phyloP scores from a whole-genome alignment of 2,797 vertebrate genomes.

The Basileuterus tristriatus region DNA sequence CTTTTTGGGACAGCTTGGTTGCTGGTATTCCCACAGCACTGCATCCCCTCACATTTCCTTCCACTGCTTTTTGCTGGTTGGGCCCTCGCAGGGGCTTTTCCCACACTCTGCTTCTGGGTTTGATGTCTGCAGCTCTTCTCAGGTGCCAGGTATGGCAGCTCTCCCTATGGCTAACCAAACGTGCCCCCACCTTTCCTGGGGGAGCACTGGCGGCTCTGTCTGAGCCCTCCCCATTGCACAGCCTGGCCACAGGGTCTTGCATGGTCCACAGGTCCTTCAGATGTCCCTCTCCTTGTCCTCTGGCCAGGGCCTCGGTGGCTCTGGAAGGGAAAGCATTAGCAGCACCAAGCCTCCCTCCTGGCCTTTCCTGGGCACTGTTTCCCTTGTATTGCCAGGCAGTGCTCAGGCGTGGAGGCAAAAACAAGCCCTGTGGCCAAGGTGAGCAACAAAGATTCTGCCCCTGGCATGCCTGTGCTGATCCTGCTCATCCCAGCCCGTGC shows the following conservation, averaged over 20 bases:
- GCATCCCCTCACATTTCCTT: neutral
- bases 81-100: neutral
- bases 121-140: neutral
- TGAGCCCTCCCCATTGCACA: neutral
- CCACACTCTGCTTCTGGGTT: neutral
- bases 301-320: rapidly evolving
- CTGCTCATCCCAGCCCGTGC: too few species aligned
- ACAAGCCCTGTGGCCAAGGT: neutral
- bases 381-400: neutral
- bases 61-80: neutral
- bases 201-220: neutral
- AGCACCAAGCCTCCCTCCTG: neutral
- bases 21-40: neutral
- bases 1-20: neutral
- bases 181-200: rapidly evolving
- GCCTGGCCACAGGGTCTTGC: neutral
- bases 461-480: rapidly evolving
- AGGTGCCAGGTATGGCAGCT: rapidly evolving
- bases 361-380: neutral
- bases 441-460: neutral
- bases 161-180: rapidly evolving
- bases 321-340: neutral
- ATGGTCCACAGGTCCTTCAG: neutral
- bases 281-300: neutral
- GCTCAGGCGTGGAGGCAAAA: neutral